phyloP scores from a whole-genome alignment of 2,888 invertebrate genomes.

The Zhuqinia jingwanae region DNA sequence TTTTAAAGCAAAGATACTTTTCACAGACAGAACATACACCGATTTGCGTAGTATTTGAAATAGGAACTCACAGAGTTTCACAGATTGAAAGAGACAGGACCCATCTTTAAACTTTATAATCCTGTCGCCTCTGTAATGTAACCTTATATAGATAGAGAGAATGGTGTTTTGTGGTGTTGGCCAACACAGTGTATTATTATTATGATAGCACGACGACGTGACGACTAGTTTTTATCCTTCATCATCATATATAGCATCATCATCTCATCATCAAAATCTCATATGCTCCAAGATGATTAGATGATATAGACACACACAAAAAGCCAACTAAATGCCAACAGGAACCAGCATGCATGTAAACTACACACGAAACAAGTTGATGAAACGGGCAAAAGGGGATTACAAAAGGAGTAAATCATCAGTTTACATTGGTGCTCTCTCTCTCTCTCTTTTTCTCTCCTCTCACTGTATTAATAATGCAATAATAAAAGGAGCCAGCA shows the following conservation, averaged over 20 bases:
- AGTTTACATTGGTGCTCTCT: constrained; percentile 28
- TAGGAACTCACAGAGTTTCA: constrained; percentile 28
- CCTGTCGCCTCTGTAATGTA: background rate
- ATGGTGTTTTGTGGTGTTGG: background rate
- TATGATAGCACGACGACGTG: background rate
- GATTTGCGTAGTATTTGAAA: constrained; percentile 60
- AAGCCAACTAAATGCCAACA: constrained; percentile 11
- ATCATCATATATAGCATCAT: too few species aligned
- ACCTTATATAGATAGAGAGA: background rate
- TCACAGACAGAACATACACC: too few species aligned
- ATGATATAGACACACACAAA: background rate
- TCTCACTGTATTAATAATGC: background rate
- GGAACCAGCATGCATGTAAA: constrained; percentile 2
- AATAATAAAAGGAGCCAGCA: constrained; percentile 1
- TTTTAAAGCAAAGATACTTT: constrained; percentile 45
- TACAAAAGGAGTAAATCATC: constrained; percentile 23
- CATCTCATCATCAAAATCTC: constrained; percentile 41
- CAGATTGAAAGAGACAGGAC: constrained; percentile 26
- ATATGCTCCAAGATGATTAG: constrained; percentile 46
- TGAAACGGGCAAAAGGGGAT: constrained; percentile 64
- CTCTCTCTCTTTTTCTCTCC: too few species aligned
- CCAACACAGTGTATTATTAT: background rate
- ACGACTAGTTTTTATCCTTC: constrained; percentile 20
- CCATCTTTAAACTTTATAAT: constrained; percentile 2
- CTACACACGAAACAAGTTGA: constrained; percentile 47